Evolutionary conservation across 35 echinoderm and acorn worm species (phyloP), one percentile per base, ranked within the genome.

Genomic region (Stichopus chloronotus): DNA sequence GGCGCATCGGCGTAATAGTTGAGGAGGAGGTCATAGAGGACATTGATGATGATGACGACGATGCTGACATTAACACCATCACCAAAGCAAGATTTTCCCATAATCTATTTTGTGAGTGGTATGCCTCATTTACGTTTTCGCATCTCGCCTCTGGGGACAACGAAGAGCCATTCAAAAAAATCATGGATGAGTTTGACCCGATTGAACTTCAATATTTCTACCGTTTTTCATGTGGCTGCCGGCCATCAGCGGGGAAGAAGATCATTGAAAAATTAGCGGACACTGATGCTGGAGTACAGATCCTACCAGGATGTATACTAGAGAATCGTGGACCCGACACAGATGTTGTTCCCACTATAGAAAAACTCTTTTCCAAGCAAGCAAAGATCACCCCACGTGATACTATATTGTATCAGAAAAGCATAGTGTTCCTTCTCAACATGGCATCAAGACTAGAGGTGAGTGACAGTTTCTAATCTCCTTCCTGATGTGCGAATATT

Each of bases 281-380:
- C 80, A 83, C 80, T 6, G 80, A 83, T 83, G 80, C 80, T 83
- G 80, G 80, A 83, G 53, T 83, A 83, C 80, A 83, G 80, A 83
- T 83, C 80, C 80, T 83, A 83, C 80, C 80, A 83, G 80, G 80
- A 83, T 83, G 80, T 55, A 83, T 83, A 24, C 6, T 1, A 55
- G 80, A 83, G 80, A 83, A 83, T 83, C 80, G 80, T 55, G 80
- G 80, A 52, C 80, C 80, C 23, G 80, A 83, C 10, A 83, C 80
- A 83, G 80, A 83, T 55, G n/a, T 83, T 55, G 53, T 83, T 83
- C 80, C 80, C 80, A 83, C 80, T 83, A 83, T 83, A 52, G 80
- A 17, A 16, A 83, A 83, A 83, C 80, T 83, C 23, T 83, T 83
- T 83, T 83, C 80, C 80, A 83, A 83, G 80, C 80, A 21, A 83